Evolutionary conservation across 2,113 vertebrate species (phyloP).

Genomic region (Macrotis lagotis): DNA sequence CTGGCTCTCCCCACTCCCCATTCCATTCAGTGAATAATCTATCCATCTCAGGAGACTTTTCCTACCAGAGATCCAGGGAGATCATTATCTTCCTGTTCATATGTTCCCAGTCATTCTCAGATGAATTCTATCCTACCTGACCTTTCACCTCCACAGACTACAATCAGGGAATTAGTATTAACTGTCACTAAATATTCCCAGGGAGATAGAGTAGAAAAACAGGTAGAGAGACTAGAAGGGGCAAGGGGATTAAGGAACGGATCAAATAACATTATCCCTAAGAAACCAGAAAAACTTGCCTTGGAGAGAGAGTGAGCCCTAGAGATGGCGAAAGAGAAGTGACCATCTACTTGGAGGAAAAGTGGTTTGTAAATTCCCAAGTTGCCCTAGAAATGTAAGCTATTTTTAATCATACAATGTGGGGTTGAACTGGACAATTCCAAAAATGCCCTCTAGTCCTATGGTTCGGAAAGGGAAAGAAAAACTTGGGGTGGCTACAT

Average conservation of each 20-base stretch:
- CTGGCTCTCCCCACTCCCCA: neutral
- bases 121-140: neutral
- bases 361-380: neutral
- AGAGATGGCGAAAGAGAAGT: neutral
- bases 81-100: neutral
- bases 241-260: neutral
- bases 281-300: neutral
- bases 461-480: neutral
- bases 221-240: neutral
- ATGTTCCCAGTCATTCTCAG: neutral
- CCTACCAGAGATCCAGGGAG: neutral
- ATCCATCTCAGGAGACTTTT: neutral
- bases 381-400: neutral
- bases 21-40: neutral
- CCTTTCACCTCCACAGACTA: neutral
- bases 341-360: neutral
- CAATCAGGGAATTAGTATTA: neutral
- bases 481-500: neutral
- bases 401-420: neutral
- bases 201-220: neutral
- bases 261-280: neutral
- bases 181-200: neutral
- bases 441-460: neutral
- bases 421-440: neutral
- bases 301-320: neutral